These are phyloP conservation scores for Cariama cristata DNA, from an alignment of 2,113 vertebrate species.

Conservation along the genomic window DNA sequence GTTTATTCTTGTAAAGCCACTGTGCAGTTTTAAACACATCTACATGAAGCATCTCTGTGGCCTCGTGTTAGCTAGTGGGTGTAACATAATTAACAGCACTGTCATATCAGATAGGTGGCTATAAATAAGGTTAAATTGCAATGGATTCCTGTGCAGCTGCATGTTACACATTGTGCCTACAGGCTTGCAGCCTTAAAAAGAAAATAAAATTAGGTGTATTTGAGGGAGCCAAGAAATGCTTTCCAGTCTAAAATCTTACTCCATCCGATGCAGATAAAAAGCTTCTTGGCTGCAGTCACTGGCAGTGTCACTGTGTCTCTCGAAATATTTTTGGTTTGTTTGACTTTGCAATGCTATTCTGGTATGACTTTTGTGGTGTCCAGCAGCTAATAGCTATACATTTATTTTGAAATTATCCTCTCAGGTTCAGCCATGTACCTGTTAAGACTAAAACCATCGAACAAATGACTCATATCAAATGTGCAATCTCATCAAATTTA, in stretches of 20 bases:
- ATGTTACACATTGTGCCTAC: not conserved
- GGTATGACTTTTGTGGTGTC: not conserved
- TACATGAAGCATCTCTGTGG: not conserved
- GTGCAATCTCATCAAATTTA: slow-evolving; percentile 23
- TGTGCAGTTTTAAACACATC: not conserved
- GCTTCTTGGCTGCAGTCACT: slow-evolving; percentile 1
- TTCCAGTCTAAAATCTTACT: slow-evolving; percentile 34
- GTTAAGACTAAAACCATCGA: not conserved
- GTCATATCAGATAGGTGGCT: not conserved
- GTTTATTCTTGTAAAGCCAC: not conserved
- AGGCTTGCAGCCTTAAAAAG: slow-evolving; percentile 6
- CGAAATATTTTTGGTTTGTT: not conserved
- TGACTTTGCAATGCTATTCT: not conserved
- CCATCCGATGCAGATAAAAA: not conserved
- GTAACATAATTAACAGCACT: slow-evolving; percentile 42
- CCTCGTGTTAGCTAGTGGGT: not conserved
- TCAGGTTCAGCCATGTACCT: slow-evolving; percentile 11
- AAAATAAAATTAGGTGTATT: not conserved
- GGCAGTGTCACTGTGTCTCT: not conserved
- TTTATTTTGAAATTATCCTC: slow-evolving; percentile 33
- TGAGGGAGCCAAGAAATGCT: not conserved
- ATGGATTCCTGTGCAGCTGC: slow-evolving; percentile 27
- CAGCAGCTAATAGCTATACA: not conserved
- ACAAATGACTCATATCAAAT: not conserved
- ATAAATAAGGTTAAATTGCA: slow-evolving; percentile 26